These are phyloP conservation scores for Nineta flava DNA, from an alignment of 2,888 invertebrate genomes.

Conservation along the genomic window DNA sequence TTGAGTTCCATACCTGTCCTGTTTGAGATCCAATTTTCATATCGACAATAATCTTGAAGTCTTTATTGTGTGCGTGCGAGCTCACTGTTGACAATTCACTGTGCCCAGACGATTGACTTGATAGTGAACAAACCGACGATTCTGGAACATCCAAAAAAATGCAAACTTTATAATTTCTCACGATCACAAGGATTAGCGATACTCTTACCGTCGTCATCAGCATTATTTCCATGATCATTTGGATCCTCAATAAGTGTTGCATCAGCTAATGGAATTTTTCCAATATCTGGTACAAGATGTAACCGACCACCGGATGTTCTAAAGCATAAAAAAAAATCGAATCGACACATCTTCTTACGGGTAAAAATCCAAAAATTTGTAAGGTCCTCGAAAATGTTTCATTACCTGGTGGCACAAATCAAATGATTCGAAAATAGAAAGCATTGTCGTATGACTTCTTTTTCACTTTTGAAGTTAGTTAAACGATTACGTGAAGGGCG, in stretches of 20 bases:
- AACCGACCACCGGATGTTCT: slow-evolving; percentile 66
- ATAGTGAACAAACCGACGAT: slow-evolving; percentile 37
- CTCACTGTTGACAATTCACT: slow-evolving; percentile 26
- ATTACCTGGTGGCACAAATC: slow-evolving; percentile 60
- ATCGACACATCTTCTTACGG: not conserved
- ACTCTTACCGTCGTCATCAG: slow-evolving; percentile 37
- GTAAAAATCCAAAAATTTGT: not conserved
- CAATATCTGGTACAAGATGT: slow-evolving; percentile 69
- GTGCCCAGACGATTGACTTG: slow-evolving; percentile 34
- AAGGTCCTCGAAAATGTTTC: too few species aligned
- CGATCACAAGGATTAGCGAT: not conserved
- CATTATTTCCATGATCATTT: slow-evolving; percentile 41
- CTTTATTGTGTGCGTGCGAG: slow-evolving; percentile 38
- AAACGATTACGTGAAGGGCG: slow-evolving; percentile 40
- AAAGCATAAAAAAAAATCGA: slow-evolving; percentile 9
- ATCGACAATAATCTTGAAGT: slow-evolving; percentile 57
- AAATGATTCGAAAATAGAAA: slow-evolving; percentile 85
- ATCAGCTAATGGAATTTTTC: slow-evolving; percentile 68
- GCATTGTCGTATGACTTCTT: slow-evolving; percentile 61
- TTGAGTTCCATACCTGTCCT: slow-evolving; percentile 17
- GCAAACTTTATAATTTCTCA: slow-evolving; percentile 1
- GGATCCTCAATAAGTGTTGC: slow-evolving; percentile 79
- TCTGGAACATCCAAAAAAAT: slow-evolving; percentile 20
- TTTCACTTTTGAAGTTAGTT: slow-evolving; percentile 45
- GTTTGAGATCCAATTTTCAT: slow-evolving; percentile 32